phyloP scores from a whole-genome alignment of 1,140 invertebrate genomes.

The Caenorhabditis latens region DNA sequence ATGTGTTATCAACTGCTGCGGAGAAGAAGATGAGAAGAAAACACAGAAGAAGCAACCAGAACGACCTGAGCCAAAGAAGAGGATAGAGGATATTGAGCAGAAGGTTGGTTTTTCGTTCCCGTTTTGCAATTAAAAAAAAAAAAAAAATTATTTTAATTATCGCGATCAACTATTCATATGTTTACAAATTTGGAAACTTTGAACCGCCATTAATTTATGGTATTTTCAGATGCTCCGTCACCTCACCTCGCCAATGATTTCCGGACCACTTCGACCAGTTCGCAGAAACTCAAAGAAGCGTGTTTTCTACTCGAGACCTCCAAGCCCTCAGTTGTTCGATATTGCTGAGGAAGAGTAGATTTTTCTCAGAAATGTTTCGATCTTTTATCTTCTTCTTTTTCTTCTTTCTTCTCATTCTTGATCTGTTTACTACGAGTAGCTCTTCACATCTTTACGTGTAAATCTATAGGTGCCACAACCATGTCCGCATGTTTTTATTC shows the following conservation, averaged over 20 bases:
- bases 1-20: conserved; percentile 36
- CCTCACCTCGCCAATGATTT: conserved; percentile 49
- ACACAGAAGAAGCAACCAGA: conserved; percentile 11
- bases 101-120: not conserved
- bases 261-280: conserved; percentile 32
- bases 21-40: conserved; percentile 43
- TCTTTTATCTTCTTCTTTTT: not conserved
- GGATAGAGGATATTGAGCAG: conserved; percentile 51
- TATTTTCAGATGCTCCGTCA: conserved; percentile 46
- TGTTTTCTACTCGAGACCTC: conserved; percentile 40
- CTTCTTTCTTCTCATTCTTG: not conserved
- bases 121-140: not conserved
- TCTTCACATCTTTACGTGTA: conserved; percentile 38
- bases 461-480: conserved; percentile 14
- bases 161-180: not conserved
- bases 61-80: conserved; percentile 25
- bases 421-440: conserved; percentile 53
- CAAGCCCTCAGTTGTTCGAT: conserved; percentile 49
- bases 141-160: no score
- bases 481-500: not conserved
- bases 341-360: conserved; percentile 49
- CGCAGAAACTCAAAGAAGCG: conserved; percentile 10
- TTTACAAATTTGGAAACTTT: not conserved
- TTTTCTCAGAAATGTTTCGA: not conserved
- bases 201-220: not conserved